Evolutionary conservation across 2,797 vertebrate species (phyloP).

Genomic region (Macropodus opercularis): DNA sequence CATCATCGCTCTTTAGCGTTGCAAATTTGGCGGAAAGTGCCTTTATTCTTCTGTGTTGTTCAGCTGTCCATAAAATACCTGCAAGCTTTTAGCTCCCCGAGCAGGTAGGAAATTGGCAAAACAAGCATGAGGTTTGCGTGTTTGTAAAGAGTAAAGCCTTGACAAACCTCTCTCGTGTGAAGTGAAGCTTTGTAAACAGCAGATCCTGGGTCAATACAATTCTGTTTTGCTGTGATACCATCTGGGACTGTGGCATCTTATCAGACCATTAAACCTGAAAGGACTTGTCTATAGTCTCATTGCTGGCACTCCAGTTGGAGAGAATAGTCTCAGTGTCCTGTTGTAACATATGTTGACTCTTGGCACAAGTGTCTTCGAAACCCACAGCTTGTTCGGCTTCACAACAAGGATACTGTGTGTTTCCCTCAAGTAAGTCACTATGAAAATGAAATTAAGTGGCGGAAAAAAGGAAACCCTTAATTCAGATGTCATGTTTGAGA

Average conservation of each 20-base stretch:
- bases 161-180: conserved; percentile 20
- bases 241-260: conserved; percentile 47
- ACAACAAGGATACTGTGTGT: conserved; percentile 45
- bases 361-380: conserved; percentile 44
- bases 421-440: conserved; percentile 45
- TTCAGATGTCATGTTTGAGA: conserved; percentile 73
- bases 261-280: conserved; percentile 64
- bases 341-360: conserved; percentile 52
- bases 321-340: conserved; percentile 44
- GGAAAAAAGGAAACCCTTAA: conserved; percentile 52
- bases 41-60: conserved; percentile 35
- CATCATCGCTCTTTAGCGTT: conserved; percentile 41
- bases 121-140: conserved; percentile 20
- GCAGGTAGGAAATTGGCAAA: conserved; percentile 36
- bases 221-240: conserved; percentile 47
- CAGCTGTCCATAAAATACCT: conserved; percentile 36
- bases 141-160: conserved; percentile 16
- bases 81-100: conserved; percentile 28
- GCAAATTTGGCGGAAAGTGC: conserved; percentile 37
- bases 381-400: conserved; percentile 37
- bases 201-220: conserved; percentile 31
- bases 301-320: conserved; percentile 26
- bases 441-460: conserved; percentile 52
- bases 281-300: conserved; percentile 32
- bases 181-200: conserved; percentile 31